Conservation (phyloP, 1,140 invertebrate genomes). For the Drosophila azteca region DNA sequence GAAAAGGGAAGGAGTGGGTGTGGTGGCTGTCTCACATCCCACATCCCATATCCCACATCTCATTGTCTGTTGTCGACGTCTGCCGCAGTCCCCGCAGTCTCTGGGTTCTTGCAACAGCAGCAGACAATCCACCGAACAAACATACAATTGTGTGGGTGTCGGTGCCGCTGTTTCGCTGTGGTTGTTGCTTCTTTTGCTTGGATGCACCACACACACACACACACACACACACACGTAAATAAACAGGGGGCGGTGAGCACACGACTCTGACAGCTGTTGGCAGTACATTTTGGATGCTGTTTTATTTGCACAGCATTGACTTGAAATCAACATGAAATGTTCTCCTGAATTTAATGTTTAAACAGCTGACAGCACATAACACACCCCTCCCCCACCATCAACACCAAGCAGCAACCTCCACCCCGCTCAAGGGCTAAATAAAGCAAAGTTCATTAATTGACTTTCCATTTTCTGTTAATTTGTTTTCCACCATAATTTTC, state of each 20-base stretch:
- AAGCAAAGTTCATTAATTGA: slow-evolving; percentile 11
- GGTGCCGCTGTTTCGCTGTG: slow-evolving; percentile 18
- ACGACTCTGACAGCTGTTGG: slow-evolving; percentile 34
- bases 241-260: not conserved
- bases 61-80: slow-evolving; percentile 57
- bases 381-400: not conserved
- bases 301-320: slow-evolving; percentile 46
- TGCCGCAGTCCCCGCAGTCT: slow-evolving; percentile 35
- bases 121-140: slow-evolving; percentile 49
- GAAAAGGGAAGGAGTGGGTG: not conserved
- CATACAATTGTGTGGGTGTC: slow-evolving; percentile 35
- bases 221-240: not conserved
- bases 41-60: slow-evolving; percentile 50
- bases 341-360: slow-evolving; percentile 14
- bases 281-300: slow-evolving; percentile 21
- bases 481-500: not conserved
- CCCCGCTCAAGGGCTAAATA: not conserved
- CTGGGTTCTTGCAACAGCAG: slow-evolving; percentile 39
- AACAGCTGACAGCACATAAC: slow-evolving; percentile 7
- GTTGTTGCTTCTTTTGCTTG: slow-evolving; percentile 16
- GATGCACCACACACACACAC: slow-evolving; percentile 6
- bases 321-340: slow-evolving; percentile 29
- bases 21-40: not conserved
- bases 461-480: slow-evolving; percentile 15
- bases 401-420: not conserved